A percentile compares a stretch with the other conserved stretches of the same genome.
These are phyloP conservation scores for Campoplex nolae DNA, from an alignment of 2,888 invertebrate genomes.

Conservation along the genomic window DNA sequence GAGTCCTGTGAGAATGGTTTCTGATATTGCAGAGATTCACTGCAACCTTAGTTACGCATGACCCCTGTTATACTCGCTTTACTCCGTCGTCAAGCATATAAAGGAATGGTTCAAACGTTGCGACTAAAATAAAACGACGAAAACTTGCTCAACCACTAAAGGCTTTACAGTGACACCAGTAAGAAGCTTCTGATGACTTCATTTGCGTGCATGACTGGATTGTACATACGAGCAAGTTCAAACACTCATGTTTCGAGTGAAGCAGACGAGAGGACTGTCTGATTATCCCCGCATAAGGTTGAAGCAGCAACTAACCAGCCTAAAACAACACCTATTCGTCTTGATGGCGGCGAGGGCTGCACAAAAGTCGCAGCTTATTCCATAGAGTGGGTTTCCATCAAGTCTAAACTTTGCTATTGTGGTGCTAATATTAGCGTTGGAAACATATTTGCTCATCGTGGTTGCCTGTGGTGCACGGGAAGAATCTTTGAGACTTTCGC, in stretches of 20 bases:
- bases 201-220: neutral
- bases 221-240: neutral
- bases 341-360: neutral
- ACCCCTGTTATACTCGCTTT: neutral
- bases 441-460: constrained; percentile 73
- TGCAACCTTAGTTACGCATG: neutral
- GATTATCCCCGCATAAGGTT: constrained; percentile 20
- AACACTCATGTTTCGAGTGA: neutral
- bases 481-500: constrained; percentile 42
- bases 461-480: constrained; percentile 3
- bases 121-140: neutral
- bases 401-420: constrained; percentile 48
- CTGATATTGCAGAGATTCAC: constrained; percentile 20
- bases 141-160: neutral
- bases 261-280: neutral
- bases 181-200: neutral
- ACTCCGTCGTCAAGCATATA: neutral
- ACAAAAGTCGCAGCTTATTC: constrained; percentile 41
- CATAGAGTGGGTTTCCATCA: constrained; percentile 2
- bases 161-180: neutral
- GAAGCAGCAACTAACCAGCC: constrained; percentile 38
- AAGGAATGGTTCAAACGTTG: neutral
- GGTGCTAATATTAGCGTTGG: constrained; percentile 78
- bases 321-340: constrained; percentile 30
- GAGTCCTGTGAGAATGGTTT: constrained; percentile 26